A percentile compares a stretch with the other conserved stretches of the same genome.
Evolutionary conservation across 2,888 invertebrate species (phyloP).

Genomic region (Perdita meconis): DNA sequence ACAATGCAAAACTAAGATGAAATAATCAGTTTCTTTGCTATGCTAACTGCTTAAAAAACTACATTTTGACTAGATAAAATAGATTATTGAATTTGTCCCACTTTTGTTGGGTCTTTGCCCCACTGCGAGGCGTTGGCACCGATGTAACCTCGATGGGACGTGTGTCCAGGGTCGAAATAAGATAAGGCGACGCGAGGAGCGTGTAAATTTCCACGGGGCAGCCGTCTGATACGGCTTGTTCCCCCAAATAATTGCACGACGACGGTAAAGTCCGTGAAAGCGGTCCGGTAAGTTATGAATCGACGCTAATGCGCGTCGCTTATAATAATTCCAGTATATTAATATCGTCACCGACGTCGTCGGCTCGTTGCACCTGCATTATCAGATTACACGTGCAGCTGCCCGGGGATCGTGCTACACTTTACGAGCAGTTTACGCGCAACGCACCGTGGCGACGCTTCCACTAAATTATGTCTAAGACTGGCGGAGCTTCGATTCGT

Average conservation of each 20-base stretch:
- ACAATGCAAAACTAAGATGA: no score
- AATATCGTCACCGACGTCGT: constrained; percentile 69
- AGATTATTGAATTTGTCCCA: no score
- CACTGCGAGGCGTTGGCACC: not conserved
- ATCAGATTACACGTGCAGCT: constrained; percentile 77
- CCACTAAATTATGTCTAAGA: constrained; percentile 42
- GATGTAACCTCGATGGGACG: not conserved
- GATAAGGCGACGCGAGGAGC: not conserved
- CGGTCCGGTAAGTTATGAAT: constrained; percentile 31
- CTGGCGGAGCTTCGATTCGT: constrained; percentile 14
- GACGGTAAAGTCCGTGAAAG: constrained; percentile 35
- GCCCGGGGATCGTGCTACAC: constrained; percentile 62
- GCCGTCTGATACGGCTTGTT: constrained; percentile 5
- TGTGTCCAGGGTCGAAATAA: not conserved
- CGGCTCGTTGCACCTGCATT: constrained; percentile 76
- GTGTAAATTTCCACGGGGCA: not conserved
- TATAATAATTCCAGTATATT: constrained; percentile 67
- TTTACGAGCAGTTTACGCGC: constrained; percentile 70
- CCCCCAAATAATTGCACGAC: constrained; percentile 21
- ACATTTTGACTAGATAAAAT: no score
- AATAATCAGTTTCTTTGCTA: no score
- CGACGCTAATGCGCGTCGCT: constrained; percentile 42
- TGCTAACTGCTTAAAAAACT: no score
- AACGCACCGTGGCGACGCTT: constrained; percentile 44
- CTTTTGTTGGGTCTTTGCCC: no score